Evolutionary conservation across 2,888 invertebrate species (phyloP).

Genomic region (Meiosimyza decipiens): DNA sequence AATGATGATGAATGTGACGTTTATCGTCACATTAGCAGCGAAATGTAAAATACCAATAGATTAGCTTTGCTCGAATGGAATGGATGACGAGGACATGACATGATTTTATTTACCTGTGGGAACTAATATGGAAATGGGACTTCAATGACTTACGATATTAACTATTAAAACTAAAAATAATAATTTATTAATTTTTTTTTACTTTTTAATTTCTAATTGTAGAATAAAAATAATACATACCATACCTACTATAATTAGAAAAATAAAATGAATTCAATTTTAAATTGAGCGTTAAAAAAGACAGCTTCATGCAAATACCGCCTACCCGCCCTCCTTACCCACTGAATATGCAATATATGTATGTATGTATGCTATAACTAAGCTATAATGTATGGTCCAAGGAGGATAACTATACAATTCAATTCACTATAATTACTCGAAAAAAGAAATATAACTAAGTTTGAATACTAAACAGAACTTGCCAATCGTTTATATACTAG

Average conservation of each 20-base stretch:
- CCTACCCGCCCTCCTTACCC: not conserved
- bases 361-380: not conserved
- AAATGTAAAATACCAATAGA: too few species aligned
- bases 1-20: conserved; percentile 59
- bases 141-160: not conserved
- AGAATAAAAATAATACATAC: too few species aligned
- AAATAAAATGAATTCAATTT: too few species aligned
- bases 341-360: not conserved
- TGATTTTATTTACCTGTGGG: not conserved
- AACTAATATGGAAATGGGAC: conserved; percentile 20
- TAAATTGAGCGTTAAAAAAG: too few species aligned
- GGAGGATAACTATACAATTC: too few species aligned
- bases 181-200: conserved; percentile 13
- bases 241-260: too few species aligned
- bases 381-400: too few species aligned
- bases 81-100: not conserved
- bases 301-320: too few species aligned
- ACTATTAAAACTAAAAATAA: not conserved
- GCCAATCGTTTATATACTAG: conserved; percentile 22
- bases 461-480: conserved; percentile 14
- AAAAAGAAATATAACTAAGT: too few species aligned
- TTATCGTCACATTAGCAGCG: not conserved
- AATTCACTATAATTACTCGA: too few species aligned
- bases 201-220: too few species aligned
- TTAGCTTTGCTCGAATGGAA: too few species aligned